Evolutionary conservation across 2,113 vertebrate species (phyloP).

Genomic region (Triplophysa dalaica): DNA sequence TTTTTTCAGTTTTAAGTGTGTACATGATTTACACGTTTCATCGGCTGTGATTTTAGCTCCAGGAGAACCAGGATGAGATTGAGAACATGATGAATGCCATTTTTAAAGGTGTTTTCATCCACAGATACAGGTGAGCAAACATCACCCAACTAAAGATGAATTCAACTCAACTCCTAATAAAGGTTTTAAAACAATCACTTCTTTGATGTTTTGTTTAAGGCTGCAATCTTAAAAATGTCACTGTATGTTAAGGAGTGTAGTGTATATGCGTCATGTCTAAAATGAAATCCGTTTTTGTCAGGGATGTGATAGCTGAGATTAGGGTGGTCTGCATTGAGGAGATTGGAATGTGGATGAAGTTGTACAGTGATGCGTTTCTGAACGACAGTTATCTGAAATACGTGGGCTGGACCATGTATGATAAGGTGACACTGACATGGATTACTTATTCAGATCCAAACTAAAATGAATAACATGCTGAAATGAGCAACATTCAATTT

Average conservation of each 20-base stretch:
- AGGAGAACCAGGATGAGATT: conserved; percentile 99
- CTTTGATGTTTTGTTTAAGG: too few relatives aligned
- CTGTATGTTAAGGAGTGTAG: neutral
- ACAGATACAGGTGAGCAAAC: conserved; percentile 89
- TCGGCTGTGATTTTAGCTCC: conserved; percentile 80
- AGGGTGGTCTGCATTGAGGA: conserved; percentile 98
- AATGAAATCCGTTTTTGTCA: conserved; percentile 56
- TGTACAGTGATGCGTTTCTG: conserved; percentile 98
- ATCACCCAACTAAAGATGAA: neutral
- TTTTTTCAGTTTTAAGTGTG: too few relatives aligned
- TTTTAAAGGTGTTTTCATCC: conserved; percentile 99
- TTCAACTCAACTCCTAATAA: neutral
- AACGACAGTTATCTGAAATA: conserved; percentile 99
- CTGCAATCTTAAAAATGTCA: too few relatives aligned
- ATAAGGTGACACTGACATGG: conserved; percentile 80
- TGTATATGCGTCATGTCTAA: neutral
- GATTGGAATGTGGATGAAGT: conserved; percentile 99
- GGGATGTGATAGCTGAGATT: conserved; percentile 98
- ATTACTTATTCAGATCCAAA: too few relatives aligned
- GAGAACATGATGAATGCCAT: conserved; percentile 99
- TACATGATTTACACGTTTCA: neutral
- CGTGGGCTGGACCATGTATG: conserved; percentile 99
- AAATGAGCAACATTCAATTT: too few relatives aligned
- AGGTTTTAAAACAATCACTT: too few relatives aligned
- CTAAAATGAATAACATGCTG: neutral